Conservation (phyloP, 2,797 vertebrate genomes). For the Enteromius afrohamiltoni region DNA sequence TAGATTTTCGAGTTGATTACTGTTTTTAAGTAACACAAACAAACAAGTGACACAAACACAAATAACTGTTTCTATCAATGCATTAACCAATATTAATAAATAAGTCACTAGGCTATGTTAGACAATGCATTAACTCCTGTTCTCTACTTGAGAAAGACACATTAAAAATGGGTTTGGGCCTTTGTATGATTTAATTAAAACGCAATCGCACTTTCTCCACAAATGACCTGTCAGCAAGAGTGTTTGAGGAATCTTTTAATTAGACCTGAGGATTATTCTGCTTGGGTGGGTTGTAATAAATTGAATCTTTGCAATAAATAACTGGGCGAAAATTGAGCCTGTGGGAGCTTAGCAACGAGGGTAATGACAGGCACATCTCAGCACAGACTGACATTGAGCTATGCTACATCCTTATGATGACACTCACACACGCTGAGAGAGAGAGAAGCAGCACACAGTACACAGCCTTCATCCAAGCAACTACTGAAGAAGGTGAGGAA, state of each 20-base stretch:
- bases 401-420: not conserved
- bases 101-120: not conserved
- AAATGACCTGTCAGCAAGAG: constrained; percentile 6
- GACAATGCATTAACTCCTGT: not conserved
- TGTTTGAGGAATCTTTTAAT: constrained; percentile 30
- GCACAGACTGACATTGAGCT: not conserved
- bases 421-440: not conserved
- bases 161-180: not conserved
- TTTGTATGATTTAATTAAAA: constrained; percentile 35
- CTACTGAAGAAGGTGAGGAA: not conserved
- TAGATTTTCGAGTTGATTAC: not conserved
- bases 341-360: not conserved
- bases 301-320: constrained; percentile 17
- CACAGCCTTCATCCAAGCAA: not conserved
- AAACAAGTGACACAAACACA: constrained; percentile 5
- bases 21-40: no score
- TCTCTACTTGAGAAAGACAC: not conserved
- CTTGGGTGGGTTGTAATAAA: constrained; percentile 22
- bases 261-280: constrained; percentile 33
- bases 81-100: not conserved
- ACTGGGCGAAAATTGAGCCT: not conserved
- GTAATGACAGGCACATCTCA: constrained; percentile 10
- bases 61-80: not conserved
- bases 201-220: not conserved
- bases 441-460: not conserved